phyloP scores from a whole-genome alignment of 1,140 invertebrate genomes.

The Dendroctonus ponderosae region DNA sequence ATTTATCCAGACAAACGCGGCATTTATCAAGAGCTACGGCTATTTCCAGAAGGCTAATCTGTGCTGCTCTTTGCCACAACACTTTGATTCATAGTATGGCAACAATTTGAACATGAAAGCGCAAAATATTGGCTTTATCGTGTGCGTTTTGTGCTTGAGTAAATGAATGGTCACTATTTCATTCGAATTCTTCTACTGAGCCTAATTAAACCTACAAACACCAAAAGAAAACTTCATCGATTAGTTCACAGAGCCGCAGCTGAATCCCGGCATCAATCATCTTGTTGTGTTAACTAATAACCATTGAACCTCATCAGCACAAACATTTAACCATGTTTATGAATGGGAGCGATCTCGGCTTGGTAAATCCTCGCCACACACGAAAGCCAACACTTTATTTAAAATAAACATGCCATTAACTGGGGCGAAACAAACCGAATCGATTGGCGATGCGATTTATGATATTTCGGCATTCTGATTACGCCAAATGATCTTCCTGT shows the following conservation, averaged over 20 bases:
- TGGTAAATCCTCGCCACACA: slow-evolving; percentile 19
- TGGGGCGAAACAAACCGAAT: slow-evolving; percentile 19
- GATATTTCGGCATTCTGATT: slow-evolving; percentile 11
- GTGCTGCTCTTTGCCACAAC: slow-evolving; percentile 20
- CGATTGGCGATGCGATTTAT: slow-evolving; percentile 4
- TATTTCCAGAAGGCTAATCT: slow-evolving; percentile 36
- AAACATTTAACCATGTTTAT: too few species aligned
- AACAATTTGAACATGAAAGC: too few species aligned
- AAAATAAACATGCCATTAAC: slow-evolving; percentile 25
- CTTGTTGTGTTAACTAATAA: too few species aligned
- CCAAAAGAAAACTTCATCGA: too few species aligned
- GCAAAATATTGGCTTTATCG: too few species aligned
- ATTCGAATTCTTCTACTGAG: too few species aligned
- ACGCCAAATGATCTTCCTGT: slow-evolving; percentile 20
- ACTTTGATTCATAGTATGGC: slow-evolving; percentile 21
- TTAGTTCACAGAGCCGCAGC: too few species aligned
- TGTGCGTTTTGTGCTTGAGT: too few species aligned
- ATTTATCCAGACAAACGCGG: slow-evolving; percentile 43
- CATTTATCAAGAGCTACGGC: slow-evolving; percentile 39
- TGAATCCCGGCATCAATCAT: too few species aligned
- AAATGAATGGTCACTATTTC: too few species aligned
- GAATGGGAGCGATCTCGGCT: background rate
- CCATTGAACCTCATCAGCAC: too few species aligned
- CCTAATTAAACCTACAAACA: too few species aligned
- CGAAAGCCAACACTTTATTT: slow-evolving; percentile 26